phyloP scores from a whole-genome alignment of 2,797 vertebrate genomes.

The Calcarius lapponicus region DNA sequence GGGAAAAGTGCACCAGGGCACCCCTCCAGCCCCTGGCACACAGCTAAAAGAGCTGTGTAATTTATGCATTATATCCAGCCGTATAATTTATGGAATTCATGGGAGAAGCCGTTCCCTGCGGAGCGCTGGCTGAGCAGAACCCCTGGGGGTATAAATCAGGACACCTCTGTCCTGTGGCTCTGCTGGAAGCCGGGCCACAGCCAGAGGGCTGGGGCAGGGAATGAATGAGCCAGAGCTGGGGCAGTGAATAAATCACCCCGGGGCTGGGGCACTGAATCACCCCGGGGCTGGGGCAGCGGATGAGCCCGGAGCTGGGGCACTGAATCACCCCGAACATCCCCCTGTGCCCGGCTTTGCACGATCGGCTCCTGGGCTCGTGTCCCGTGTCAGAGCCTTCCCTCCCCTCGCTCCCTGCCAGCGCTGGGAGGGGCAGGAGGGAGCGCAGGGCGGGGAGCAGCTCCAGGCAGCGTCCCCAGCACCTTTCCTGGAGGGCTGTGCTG shows the following conservation, averaged over 20 bases:
- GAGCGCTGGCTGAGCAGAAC: background rate
- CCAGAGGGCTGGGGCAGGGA: rapidly evolving
- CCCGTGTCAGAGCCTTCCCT: rapidly evolving
- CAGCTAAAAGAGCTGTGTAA: rapidly evolving
- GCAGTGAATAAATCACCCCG: background rate
- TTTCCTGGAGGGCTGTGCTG: too few species aligned
- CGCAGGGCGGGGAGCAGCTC: rapidly evolving
- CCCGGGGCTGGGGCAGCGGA: rapidly evolving
- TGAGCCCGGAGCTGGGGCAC: background rate
- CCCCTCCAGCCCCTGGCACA: rapidly evolving
- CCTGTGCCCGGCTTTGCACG: rapidly evolving
- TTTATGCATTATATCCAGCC: background rate
- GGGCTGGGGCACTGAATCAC: background rate
- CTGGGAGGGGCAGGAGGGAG: background rate
- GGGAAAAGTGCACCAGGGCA: background rate
- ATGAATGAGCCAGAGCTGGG: background rate
- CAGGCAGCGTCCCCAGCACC: background rate
- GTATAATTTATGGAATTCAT: background rate
- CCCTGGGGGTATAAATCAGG: background rate
- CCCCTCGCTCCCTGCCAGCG: rapidly evolving
- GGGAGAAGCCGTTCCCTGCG: background rate
- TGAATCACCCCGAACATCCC: background rate
- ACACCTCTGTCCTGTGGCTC: background rate
- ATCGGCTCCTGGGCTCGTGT: rapidly evolving
- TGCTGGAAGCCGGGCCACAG: background rate